phyloP scores from a whole-genome alignment of 2,888 invertebrate genomes.

The Nebria brevicollis region DNA sequence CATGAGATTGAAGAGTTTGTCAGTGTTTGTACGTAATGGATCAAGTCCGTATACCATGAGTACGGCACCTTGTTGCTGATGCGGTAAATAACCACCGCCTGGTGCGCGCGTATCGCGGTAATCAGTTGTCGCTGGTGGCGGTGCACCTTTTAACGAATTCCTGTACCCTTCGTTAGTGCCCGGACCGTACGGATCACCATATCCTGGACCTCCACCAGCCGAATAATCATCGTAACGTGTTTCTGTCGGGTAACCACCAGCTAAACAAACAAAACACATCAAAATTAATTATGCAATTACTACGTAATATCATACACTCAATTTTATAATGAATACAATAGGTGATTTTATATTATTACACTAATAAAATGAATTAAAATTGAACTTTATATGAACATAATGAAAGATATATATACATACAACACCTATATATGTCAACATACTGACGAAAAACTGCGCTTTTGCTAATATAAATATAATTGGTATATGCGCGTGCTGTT shows the following conservation, averaged over 20 bases:
- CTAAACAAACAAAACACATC: slow-evolving; percentile 15
- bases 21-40: slow-evolving; percentile 92
- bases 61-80: slow-evolving; percentile 82
- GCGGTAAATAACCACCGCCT: slow-evolving; percentile 51
- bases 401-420: too few relatives aligned
- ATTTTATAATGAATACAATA: too few relatives aligned
- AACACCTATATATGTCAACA: not conserved
- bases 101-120: slow-evolving; percentile 58
- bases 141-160: slow-evolving; percentile 62
- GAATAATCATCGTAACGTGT: slow-evolving; percentile 62
- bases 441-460: not conserved
- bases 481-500: not conserved
- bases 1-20: slow-evolving; percentile 96
- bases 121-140: slow-evolving; percentile 66
- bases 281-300: not conserved
- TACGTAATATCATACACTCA: not conserved
- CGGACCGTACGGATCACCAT: slow-evolving; percentile 60
- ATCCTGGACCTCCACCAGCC: slow-evolving; percentile 59
- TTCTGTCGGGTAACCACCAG: slow-evolving; percentile 41
- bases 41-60: slow-evolving; percentile 99
- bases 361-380: too few relatives aligned
- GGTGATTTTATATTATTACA: too few relatives aligned
- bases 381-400: too few relatives aligned
- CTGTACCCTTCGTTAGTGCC: slow-evolving; percentile 65
- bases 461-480: not conserved